Evolutionary conservation across 2,888 invertebrate genomes (phyloP).

Genomic region (Ormia ochracea): DNA sequence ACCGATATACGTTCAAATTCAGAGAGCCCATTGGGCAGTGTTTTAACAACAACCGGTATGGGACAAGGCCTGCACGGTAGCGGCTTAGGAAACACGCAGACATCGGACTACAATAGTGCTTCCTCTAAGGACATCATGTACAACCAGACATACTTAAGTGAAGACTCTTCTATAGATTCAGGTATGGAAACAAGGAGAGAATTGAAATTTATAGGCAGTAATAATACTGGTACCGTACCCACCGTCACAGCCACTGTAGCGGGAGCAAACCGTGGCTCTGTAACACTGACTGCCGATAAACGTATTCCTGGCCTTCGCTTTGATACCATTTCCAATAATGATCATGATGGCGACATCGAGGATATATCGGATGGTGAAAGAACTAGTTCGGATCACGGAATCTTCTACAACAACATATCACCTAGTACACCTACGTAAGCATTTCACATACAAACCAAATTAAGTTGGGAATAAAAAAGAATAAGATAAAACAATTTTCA

Average conservation of each 20-base stretch:
- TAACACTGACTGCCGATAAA: conserved; percentile 72
- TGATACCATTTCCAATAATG: conserved; percentile 83
- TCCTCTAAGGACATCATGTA: conserved; percentile 78
- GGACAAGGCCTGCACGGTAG: conserved; percentile 67
- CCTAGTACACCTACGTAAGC: conserved; percentile 77
- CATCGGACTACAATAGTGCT: conserved; percentile 77
- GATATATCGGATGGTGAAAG: conserved; percentile 90
- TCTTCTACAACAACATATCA: conserved; percentile 82
- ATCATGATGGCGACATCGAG: conserved; percentile 91
- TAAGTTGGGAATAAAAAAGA: background rate
- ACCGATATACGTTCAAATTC: conserved; percentile 75
- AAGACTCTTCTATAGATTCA: conserved; percentile 87
- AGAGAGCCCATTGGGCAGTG: conserved; percentile 75
- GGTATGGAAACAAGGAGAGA: conserved; percentile 78
- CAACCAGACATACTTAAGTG: conserved; percentile 84
- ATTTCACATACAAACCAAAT: background rate
- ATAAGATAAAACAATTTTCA: conserved; percentile 71
- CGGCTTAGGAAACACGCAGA: conserved; percentile 74
- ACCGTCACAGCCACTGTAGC: conserved; percentile 55
- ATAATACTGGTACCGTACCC: conserved; percentile 70
- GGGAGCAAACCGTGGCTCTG: conserved; percentile 65
- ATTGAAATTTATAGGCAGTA: conserved; percentile 73
- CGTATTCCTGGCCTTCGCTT: conserved; percentile 76
- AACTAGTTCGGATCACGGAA: conserved; percentile 85
- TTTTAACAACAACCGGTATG: conserved; percentile 68